Conservation (phyloP, 2,888 invertebrate genomes). For the Drosophila ezoana region DNA sequence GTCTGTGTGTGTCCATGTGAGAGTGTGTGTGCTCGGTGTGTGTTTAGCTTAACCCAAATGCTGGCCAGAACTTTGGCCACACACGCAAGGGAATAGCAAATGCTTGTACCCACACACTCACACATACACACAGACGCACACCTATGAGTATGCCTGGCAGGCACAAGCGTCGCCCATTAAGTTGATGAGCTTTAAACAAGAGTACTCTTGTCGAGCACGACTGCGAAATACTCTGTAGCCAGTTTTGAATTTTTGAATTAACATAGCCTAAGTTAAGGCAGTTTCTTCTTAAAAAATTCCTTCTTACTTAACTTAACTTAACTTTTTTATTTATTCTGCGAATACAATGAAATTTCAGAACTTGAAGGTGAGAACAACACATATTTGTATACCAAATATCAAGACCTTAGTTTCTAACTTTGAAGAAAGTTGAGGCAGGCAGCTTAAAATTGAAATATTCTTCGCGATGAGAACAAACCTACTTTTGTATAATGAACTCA, state of each 20-base stretch:
- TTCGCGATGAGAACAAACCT: no score
- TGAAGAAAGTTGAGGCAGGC: no score
- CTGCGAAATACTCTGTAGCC: background rate
- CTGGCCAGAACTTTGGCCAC: conserved; percentile 56
- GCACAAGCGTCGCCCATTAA: conserved; percentile 47
- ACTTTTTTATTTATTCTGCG: no score
- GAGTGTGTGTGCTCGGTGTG: conserved; percentile 6
- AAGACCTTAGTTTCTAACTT: no score
- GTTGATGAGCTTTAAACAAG: conserved; percentile 61
- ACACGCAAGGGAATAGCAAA: conserved; percentile 62
- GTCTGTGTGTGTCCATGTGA: conserved; percentile 1
- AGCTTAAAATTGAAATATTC: no score
- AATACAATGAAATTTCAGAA: no score
- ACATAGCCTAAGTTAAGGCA: background rate
- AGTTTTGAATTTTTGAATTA: background rate
- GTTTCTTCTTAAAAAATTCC: no score
- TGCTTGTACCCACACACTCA: background rate
- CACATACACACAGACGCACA: conserved; percentile 8
- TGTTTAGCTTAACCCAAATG: conserved; percentile 49
- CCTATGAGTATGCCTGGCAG: conserved; percentile 19
- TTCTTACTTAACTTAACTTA: no score
- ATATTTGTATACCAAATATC: no score
- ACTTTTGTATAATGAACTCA: no score
- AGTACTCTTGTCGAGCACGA: background rate
- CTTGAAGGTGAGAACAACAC: no score